Evolutionary conservation across 2,113 vertebrate species (phyloP).

Genomic region (Callipepla californica): DNA sequence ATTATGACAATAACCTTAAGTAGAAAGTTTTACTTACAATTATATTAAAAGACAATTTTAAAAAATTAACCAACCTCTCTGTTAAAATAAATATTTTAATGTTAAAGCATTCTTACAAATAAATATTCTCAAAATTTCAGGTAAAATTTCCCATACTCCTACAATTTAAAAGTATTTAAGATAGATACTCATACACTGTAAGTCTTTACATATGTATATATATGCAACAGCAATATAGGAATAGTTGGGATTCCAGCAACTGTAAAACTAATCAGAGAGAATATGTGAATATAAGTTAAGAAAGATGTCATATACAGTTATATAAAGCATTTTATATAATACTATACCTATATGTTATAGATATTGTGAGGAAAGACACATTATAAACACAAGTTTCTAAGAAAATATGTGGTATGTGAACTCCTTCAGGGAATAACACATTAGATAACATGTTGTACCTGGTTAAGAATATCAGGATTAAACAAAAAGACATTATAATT

Average conservation of each 20-base stretch:
- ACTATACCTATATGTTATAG: neutral
- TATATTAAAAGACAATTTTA: neutral
- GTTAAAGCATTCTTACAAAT: neutral
- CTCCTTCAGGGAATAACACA: neutral
- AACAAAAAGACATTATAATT: neutral
- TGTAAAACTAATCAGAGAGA: neutral
- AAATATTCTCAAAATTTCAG: neutral
- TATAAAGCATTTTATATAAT: neutral
- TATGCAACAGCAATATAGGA: neutral
- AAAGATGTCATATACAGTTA: neutral
- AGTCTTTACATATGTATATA: neutral
- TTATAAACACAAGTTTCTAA: neutral
- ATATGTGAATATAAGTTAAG: neutral
- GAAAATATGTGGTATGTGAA: neutral
- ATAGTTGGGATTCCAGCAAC: neutral
- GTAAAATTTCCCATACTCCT: neutral
- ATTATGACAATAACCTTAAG: neutral
- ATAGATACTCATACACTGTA: neutral
- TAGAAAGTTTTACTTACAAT: neutral
- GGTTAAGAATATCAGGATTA: neutral
- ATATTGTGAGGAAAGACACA: fast-evolving
- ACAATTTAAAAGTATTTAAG: neutral
- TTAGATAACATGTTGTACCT: neutral
- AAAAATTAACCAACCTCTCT: neutral
- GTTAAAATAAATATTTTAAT: neutral